Conservation (phyloP, 2,888 invertebrate species). For the Seira ritae region DNA sequence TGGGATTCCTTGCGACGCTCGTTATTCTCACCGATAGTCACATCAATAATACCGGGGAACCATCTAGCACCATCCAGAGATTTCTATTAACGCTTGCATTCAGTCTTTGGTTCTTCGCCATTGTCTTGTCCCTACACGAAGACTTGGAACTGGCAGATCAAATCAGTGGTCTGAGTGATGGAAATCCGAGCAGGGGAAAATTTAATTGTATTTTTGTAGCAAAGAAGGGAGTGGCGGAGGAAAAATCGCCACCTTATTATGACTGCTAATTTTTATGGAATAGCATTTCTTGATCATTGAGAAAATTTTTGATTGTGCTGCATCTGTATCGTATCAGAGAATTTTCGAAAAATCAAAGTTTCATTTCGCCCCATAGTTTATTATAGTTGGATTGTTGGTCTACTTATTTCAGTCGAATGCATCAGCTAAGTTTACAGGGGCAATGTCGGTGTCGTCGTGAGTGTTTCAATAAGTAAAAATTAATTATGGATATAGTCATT, state of each 20-base stretch:
- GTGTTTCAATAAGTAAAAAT: no score
- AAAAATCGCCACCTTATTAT: conserved; percentile 47
- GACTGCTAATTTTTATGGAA: conserved; percentile 49
- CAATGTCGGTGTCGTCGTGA: no score
- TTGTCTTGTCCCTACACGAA: conserved; percentile 35
- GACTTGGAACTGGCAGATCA: conserved; percentile 32
- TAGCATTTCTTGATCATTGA: no score
- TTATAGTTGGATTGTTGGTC: no score
- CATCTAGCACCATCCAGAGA: conserved; percentile 1
- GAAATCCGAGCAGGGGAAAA: background rate
- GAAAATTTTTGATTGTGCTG: no score
- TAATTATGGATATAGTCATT: no score
- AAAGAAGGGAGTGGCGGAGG: conserved; percentile 30
- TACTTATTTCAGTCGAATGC: no score
- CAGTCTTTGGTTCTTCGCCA: conserved; percentile 36
- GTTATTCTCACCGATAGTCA: conserved; percentile 25
- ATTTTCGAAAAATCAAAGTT: no score
- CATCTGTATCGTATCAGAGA: no score
- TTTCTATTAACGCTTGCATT: conserved; percentile 24
- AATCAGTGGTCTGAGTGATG: no score
- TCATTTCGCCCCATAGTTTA: no score
- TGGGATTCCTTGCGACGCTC: conserved; percentile 25
- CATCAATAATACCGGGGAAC: background rate
- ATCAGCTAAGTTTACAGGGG: no score
- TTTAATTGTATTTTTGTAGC: conserved; percentile 33